Percentiles rank a stretch among this genome's conserved stretches.
Evolutionary conservation across 2,797 vertebrate genomes (phyloP).

Genomic region (Saguinus oedipus): DNA sequence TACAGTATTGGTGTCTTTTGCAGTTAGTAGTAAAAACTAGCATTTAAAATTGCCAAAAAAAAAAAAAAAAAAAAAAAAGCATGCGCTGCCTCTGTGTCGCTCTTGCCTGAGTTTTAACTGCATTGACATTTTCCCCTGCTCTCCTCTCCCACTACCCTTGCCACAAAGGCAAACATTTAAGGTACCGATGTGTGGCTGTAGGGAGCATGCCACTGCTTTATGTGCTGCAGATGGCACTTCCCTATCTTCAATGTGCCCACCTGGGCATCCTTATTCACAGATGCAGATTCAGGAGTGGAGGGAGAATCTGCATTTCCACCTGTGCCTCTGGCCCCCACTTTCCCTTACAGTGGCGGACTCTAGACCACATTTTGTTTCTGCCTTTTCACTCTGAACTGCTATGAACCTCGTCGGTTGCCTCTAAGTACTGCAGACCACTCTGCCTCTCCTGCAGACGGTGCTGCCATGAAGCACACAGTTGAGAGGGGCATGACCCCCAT

Average conservation of each 20-base stretch:
- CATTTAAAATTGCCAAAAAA: slow-evolving; percentile 79
- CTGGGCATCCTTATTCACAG: background rate
- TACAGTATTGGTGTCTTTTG: slow-evolving; percentile 76
- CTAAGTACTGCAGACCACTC: accelerated
- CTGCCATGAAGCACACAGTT: background rate
- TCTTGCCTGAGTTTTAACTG: background rate
- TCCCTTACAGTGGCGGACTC: background rate
- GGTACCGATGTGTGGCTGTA: no score
- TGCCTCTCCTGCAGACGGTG: background rate
- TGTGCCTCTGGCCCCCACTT: background rate
- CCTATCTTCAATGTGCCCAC: no score
- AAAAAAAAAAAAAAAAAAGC: no score
- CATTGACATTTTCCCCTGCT: background rate
- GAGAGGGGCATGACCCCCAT: accelerated
- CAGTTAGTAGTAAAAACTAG: slow-evolving; percentile 79
- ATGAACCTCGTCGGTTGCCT: no score
- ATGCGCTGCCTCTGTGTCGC: background rate
- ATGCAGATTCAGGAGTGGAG: no score
- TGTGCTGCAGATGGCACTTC: background rate
- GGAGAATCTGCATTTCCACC: background rate
- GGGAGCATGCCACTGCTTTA: background rate
- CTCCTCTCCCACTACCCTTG: background rate
- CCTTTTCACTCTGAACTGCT: background rate
- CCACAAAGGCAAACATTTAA: background rate
- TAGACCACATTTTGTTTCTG: background rate